These are phyloP conservation scores for Gila robusta DNA, from an alignment of 2,797 vertebrate genomes.

Conservation along the genomic window DNA sequence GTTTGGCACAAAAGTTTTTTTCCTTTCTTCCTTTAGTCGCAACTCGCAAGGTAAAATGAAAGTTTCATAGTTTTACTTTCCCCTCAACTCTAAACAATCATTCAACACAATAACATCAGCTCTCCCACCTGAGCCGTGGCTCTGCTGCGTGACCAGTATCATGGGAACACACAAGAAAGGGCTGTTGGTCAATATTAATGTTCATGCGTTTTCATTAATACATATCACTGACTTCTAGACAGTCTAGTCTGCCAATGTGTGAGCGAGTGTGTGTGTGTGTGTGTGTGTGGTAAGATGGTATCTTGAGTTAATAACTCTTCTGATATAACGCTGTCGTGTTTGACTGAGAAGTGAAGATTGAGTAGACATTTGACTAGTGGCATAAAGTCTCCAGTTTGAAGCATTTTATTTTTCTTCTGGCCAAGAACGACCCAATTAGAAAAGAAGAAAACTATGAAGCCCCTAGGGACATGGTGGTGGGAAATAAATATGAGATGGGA, in stretches of 20 bases:
- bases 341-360: not conserved
- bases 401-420: not conserved
- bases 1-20: not conserved
- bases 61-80: not conserved
- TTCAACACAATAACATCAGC: not conserved
- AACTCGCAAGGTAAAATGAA: not conserved
- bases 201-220: slow-evolving; percentile 30
- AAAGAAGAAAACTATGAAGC: not conserved
- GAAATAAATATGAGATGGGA: too few species aligned
- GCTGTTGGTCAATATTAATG: slow-evolving; percentile 25
- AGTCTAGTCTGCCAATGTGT: not conserved
- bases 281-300: not conserved
- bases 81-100: slow-evolving; percentile 4
- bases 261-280: not conserved
- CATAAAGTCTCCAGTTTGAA: not conserved
- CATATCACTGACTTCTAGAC: slow-evolving; percentile 2
- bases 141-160: slow-evolving; percentile 1
- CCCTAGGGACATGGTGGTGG: too few species aligned
- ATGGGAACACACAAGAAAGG: not conserved
- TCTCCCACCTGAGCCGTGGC: slow-evolving; percentile 18
- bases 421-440: not conserved
- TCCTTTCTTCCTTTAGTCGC: not conserved
- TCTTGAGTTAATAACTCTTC: too few species aligned
- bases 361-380: not conserved
- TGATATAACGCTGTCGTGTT: not conserved